phyloP scores from a whole-genome alignment of 2,888 invertebrate species.

The Drosophila stalkeri region DNA sequence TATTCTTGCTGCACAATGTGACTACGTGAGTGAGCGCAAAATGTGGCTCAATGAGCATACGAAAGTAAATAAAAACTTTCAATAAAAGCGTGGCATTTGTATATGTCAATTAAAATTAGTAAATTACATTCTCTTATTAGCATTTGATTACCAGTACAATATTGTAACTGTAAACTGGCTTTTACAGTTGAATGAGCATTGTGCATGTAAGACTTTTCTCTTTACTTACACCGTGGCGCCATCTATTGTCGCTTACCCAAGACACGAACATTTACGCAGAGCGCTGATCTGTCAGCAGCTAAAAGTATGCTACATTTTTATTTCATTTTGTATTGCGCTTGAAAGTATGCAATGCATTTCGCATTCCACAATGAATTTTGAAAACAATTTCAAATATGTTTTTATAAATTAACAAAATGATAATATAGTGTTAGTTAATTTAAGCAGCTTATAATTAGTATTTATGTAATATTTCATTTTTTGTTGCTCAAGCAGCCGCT shows the following conservation, averaged over 20 bases:
- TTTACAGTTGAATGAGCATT: slow-evolving; percentile 5
- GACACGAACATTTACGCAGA: neutral
- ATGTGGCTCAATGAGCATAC: slow-evolving; percentile 1
- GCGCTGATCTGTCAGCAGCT: neutral
- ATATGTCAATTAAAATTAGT: no score
- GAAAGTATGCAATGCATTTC: neutral
- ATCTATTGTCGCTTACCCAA: slow-evolving; percentile 4
- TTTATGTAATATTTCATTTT: neutral
- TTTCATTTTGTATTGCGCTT: accelerated
- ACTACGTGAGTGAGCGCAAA: neutral
- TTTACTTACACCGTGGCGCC: slow-evolving; percentile 6
- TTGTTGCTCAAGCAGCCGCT: neutral
- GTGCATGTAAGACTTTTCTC: neutral
- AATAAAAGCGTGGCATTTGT: neutral
- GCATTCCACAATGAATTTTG: no score
- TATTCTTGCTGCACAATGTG: neutral
- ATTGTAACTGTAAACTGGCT: neutral
- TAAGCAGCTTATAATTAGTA: neutral
- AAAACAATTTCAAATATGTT: neutral
- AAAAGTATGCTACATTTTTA: slow-evolving; percentile 30
- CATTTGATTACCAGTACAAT: neutral
- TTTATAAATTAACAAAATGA: neutral
- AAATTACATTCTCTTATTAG: neutral
- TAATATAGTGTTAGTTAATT: neutral
- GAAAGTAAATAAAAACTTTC: neutral